A percentile compares a stretch with the other conserved stretches of the same genome.
These are phyloP conservation scores for Polyergus mexicanus DNA, from an alignment of 1,140 invertebrate genomes.

Conservation along the genomic window DNA sequence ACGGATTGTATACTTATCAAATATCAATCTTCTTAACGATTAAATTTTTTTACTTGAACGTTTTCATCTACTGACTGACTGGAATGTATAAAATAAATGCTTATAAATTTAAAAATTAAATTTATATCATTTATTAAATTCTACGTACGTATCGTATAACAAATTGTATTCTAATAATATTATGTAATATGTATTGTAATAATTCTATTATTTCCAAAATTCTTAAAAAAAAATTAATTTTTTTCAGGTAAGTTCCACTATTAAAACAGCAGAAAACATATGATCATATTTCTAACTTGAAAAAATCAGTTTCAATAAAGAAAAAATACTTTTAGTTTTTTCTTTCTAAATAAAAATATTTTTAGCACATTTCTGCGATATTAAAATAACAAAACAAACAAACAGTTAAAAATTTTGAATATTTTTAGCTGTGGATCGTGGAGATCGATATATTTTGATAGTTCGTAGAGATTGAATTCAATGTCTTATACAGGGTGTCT, in stretches of 20 bases:
- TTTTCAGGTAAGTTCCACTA: no score
- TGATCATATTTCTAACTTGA: not conserved
- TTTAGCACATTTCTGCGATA: not conserved
- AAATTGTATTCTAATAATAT: not conserved
- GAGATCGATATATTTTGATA: no score
- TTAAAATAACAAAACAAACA: not conserved
- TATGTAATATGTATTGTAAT: not conserved
- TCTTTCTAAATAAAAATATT: not conserved
- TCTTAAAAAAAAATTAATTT: not conserved
- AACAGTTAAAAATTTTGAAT: not conserved
- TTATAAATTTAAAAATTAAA: constrained; percentile 11
- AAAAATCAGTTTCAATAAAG: not conserved
- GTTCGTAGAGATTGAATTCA: no score
- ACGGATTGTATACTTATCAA: not conserved
- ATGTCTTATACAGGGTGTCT: no score
- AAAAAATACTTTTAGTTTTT: no score
- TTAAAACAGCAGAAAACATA: not conserved
- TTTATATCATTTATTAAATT: constrained; percentile 1
- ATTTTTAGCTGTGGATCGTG: no score
- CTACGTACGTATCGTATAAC: not conserved
- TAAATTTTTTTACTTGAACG: not conserved
- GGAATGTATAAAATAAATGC: not conserved
- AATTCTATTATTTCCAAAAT: not conserved
- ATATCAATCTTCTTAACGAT: not conserved
- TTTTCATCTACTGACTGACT: not conserved